Evolutionary conservation across 2,113 vertebrate genomes (phyloP).

Genomic region (Andinoacara biseriatus): DNA sequence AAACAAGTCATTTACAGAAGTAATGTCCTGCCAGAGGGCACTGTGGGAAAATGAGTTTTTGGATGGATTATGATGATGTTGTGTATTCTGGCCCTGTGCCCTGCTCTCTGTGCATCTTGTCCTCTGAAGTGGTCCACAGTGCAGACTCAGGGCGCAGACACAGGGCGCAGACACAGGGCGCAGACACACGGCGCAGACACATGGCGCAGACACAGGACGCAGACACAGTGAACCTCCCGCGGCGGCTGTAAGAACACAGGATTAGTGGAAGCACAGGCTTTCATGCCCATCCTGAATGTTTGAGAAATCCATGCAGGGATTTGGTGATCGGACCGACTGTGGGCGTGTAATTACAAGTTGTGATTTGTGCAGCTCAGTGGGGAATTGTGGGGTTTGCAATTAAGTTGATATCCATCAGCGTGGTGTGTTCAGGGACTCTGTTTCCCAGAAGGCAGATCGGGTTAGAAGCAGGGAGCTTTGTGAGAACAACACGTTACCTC

Average conservation of each 20-base stretch:
- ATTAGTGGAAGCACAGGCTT: slow-evolving; percentile 60
- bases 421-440: neutral
- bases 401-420: slow-evolving; percentile 5
- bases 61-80: slow-evolving; percentile 64
- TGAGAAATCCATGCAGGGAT: slow-evolving; percentile 54
- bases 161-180: too few species aligned
- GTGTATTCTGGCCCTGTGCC: slow-evolving; percentile 44
- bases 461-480: neutral
- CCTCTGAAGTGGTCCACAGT: slow-evolving; percentile 46
- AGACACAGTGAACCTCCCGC: slow-evolving; percentile 14
- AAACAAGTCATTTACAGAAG: slow-evolving; percentile 65
- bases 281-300: slow-evolving; percentile 44
- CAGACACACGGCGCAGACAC: too few species aligned
- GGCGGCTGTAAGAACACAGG: slow-evolving; percentile 54
- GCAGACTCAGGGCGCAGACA: slow-evolving; percentile 2
- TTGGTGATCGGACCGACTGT: slow-evolving; percentile 35
- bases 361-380: slow-evolving; percentile 29
- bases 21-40: slow-evolving; percentile 64
- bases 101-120: slow-evolving; percentile 20
- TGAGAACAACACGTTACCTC: neutral
- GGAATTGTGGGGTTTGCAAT: slow-evolving; percentile 15
- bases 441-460: neutral
- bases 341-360: slow-evolving; percentile 58
- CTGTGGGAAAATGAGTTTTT: slow-evolving; percentile 68
- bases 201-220: too few species aligned